These are phyloP conservation scores for Sinocyclocheilus maitianheensis DNA, from an alignment of 2,113 vertebrate genomes.

Conservation along the genomic window DNA sequence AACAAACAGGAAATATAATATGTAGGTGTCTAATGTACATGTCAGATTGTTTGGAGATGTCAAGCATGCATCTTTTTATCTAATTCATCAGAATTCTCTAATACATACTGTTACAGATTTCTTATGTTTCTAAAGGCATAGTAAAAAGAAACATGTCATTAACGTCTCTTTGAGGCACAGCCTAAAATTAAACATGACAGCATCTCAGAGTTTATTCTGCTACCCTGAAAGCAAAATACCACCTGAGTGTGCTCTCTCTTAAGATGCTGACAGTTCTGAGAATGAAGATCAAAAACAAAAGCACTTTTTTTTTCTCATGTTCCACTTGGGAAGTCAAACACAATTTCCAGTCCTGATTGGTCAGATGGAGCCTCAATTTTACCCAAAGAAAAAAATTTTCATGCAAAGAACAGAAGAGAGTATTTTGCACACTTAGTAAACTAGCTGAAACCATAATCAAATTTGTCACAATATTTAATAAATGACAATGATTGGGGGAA, in stretches of 20 bases:
- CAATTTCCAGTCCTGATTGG: not conserved
- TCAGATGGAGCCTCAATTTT: not conserved
- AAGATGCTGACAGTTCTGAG: not conserved
- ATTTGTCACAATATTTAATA: not conserved
- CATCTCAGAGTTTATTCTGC: not conserved
- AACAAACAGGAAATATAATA: not conserved
- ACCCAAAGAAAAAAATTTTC: no score
- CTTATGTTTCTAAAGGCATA: not conserved
- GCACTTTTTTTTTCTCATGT: not conserved
- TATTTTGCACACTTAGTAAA: not conserved
- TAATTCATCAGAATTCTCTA: not conserved
- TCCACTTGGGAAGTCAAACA: not conserved
- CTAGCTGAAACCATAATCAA: not conserved
- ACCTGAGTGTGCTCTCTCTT: not conserved
- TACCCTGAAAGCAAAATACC: slow-evolving; percentile 30
- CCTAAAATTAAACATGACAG: slow-evolving; percentile 39
- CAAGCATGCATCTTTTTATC: not conserved
- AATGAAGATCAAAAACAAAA: slow-evolving; percentile 9
- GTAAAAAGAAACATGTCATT: not conserved
- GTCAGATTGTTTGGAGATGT: not conserved
- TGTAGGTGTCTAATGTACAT: not conserved
- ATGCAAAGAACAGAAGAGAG: not conserved
- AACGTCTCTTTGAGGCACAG: not conserved
- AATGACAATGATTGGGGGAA: not conserved
- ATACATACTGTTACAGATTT: not conserved